Evolutionary conservation across 2,797 vertebrate species (phyloP), one percentile per base, ranked within the genome.

Genomic region (Myioborus miniatus): DNA sequence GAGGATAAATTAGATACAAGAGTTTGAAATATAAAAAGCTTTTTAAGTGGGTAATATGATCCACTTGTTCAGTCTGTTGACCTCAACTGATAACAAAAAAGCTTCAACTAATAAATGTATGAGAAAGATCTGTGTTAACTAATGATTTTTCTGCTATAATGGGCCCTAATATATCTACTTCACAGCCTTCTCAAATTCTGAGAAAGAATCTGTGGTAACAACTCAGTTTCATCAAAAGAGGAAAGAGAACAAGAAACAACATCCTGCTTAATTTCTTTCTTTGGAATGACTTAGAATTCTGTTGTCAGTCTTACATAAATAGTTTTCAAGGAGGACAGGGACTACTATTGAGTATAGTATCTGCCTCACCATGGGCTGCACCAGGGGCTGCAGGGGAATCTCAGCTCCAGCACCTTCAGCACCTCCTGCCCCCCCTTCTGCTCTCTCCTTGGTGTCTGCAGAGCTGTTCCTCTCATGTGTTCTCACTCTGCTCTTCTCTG

Each of bases 11-110:
- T 85, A 87, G 34, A 8, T 87, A 15, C 53, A 71, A 94, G 76
- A 92, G 56, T 49, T 60, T 85, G 75, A 87, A 89, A 81, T 89
- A 86, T 58, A 67, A 91, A 89, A 93, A 90, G 75, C 52, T 85
- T 92, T 87, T 1, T 64, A 75, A 92, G 75, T 94, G 72, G 79
- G 24, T 95, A 76, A 80, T 83, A 46, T 46, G 47, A 87, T 94
- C 76, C 77, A 81, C 72, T 95, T 92, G 39, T 81, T 93, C 80
- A 64, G 43, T 83, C 50, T 53, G 12, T 76, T 92, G 84, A 94
- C 89, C 95, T 93, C 68, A 74, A 43, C 23, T 74, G 62, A 49
- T 80, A 87, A 80, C 77, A 49, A 91, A 82, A 82, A 87, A 85
- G n/a, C 69, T 89, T 41, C 60, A 94, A 17, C 55, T 81, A 90